Conservation (phyloP, 2,888 invertebrate genomes). For the Xylocampa areola region DNA sequence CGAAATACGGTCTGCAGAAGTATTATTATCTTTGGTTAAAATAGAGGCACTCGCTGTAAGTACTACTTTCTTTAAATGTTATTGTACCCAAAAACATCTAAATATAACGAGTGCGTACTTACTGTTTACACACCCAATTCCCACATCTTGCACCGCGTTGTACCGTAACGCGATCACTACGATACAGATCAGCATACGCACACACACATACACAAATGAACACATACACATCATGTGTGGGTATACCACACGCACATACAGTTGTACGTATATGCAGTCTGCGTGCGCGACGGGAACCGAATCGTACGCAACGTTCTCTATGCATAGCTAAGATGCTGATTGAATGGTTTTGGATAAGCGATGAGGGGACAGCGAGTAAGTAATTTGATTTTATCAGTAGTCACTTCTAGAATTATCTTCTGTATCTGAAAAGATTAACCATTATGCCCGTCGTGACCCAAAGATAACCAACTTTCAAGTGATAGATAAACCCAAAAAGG, state of each 20-base stretch:
- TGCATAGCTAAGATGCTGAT: constrained; percentile 44
- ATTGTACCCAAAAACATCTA: constrained; percentile 2
- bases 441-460: no score
- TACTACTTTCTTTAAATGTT: background rate
- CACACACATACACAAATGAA: background rate
- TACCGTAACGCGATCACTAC: constrained; percentile 47
- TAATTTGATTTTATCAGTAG: no score
- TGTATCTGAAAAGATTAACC: no score
- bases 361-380: constrained; percentile 12
- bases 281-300: constrained; percentile 39
- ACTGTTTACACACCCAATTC: constrained; percentile 45
- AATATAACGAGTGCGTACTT: constrained; percentile 6
- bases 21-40: no score
- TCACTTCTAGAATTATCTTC: no score
- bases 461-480: no score
- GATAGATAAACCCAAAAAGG: no score
- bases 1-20: no score
- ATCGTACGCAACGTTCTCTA: constrained; percentile 39
- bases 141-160: constrained; percentile 35
- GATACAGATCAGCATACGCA: constrained; percentile 36
- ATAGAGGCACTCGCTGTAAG: no score
- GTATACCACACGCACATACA: background rate
- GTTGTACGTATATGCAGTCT: background rate
- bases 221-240: background rate
- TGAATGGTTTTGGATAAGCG: constrained; percentile 15